These are phyloP conservation scores for Synchiropus splendidus DNA, from an alignment of 2,113 vertebrate species.

Conservation along the genomic window DNA sequence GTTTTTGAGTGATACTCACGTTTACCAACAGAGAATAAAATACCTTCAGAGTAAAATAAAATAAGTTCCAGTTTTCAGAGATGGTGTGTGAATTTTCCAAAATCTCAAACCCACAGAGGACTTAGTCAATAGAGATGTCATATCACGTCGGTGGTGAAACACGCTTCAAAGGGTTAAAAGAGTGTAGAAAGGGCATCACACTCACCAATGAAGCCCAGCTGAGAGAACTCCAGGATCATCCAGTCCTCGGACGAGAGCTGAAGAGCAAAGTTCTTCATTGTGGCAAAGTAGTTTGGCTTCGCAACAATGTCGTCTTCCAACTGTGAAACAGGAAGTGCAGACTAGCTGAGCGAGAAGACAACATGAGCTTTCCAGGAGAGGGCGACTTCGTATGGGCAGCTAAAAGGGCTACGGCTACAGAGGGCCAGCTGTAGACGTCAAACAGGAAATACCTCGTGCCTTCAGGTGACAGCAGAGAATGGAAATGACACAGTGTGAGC, in stretches of 20 bases:
- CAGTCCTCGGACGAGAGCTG: slow-evolving; percentile 96
- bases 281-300: slow-evolving; percentile 98
- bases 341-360: background rate
- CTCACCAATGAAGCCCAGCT: slow-evolving; percentile 95
- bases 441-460: slow-evolving; percentile 44
- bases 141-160: no score
- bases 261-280: slow-evolving; percentile 98
- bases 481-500: slow-evolving; percentile 18
- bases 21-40: no score
- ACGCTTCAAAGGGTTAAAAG: no score
- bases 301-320: slow-evolving; percentile 98
- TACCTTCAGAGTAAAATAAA: no score
- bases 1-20: no score
- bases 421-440: slow-evolving; percentile 1
- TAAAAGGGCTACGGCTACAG: no score
- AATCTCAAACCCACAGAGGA: no score
- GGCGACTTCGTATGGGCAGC: no score
- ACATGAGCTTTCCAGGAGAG: background rate
- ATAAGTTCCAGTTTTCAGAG: no score
- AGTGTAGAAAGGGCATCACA: no score
- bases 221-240: slow-evolving; percentile 99
- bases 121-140: no score
- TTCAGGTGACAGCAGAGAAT: slow-evolving; percentile 33
- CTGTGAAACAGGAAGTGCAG: slow-evolving; percentile 45
- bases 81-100: no score